Percentiles rank a stretch among this genome's conserved stretches.
Evolutionary conservation across 2,888 invertebrate genomes (phyloP).

Genomic region (Steromphala cineraria): DNA sequence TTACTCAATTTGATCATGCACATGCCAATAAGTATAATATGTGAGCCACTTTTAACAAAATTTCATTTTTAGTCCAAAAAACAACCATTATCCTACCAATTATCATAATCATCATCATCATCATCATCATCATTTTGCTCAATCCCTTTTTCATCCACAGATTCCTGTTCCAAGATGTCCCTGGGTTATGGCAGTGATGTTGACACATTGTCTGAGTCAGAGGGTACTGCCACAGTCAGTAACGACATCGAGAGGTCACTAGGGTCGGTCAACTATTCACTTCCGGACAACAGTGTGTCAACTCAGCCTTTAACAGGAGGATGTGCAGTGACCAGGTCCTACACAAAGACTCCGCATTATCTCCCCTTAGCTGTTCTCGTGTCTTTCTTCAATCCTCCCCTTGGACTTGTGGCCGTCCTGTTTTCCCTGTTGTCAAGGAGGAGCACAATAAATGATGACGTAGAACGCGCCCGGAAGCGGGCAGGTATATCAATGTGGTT

Average conservation of each 20-base stretch:
- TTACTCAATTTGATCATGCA: no score
- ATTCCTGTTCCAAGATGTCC: neutral
- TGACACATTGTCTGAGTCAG: conserved; percentile 12
- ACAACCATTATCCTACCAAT: no score
- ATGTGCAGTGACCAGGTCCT: conserved; percentile 31
- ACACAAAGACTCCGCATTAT: conserved; percentile 40
- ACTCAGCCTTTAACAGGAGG: conserved; percentile 41
- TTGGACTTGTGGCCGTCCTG: conserved; percentile 36
- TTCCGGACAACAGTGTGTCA: conserved; percentile 28
- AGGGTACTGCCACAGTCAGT: neutral
- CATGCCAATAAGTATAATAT: no score
- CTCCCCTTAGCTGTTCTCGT: conserved; percentile 39
- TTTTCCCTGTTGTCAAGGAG: conserved; percentile 36
- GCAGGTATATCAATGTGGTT: conserved; percentile 36
- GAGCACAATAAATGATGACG: conserved; percentile 24
- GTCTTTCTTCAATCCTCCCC: conserved; percentile 34
- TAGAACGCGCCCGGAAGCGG: conserved; percentile 12
- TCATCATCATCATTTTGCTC: no score
- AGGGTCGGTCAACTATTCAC: conserved; percentile 6
- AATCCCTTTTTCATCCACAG: no score
- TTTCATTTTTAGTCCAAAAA: no score
- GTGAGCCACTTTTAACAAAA: no score
- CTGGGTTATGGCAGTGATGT: conserved; percentile 22
- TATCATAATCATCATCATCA: no score
- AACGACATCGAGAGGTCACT: conserved; percentile 4